phyloP scores from a whole-genome alignment of 2,797 vertebrate genomes.

The Siniperca scherzeri region DNA sequence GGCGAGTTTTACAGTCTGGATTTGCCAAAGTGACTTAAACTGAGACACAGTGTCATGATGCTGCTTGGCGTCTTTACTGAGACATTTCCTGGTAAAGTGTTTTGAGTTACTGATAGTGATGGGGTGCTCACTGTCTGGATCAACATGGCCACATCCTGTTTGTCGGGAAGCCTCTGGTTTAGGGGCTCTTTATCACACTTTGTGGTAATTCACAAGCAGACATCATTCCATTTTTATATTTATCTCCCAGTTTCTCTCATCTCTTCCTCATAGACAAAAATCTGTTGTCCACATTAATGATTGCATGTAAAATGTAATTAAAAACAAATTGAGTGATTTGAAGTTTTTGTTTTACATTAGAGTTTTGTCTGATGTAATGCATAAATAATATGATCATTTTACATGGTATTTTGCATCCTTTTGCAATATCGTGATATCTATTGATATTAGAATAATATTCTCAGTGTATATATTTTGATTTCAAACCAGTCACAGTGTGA shows the following conservation, averaged over 20 bases:
- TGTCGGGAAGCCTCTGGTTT: conserved; percentile 34
- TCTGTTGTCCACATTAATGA: background rate
- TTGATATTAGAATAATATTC: background rate
- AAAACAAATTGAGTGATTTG: background rate
- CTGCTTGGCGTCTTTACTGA: conserved; percentile 15
- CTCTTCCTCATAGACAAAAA: background rate
- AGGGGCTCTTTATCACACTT: conserved; percentile 1
- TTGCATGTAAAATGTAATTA: background rate
- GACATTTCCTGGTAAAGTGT: conserved; percentile 36
- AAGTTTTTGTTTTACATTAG: background rate
- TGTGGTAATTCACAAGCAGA: conserved; percentile 4
- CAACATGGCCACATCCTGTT: conserved; percentile 57
- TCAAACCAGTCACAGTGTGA: background rate
- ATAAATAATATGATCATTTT: background rate
- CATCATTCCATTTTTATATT: background rate
- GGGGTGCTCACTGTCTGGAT: conserved; percentile 23
- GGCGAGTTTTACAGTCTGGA: conserved; percentile 23
- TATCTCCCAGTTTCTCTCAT: background rate
- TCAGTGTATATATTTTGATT: background rate
- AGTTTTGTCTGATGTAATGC: background rate
- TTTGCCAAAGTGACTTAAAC: conserved; percentile 25
- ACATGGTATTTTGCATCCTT: background rate
- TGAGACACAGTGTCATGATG: conserved; percentile 28
- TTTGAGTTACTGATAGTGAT: conserved; percentile 12
- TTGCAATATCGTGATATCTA: background rate